A percentile compares a stretch with the other conserved stretches of the same genome.
phyloP scores from a whole-genome alignment of 1,140 invertebrate species.

The Lepidurus packardi region DNA sequence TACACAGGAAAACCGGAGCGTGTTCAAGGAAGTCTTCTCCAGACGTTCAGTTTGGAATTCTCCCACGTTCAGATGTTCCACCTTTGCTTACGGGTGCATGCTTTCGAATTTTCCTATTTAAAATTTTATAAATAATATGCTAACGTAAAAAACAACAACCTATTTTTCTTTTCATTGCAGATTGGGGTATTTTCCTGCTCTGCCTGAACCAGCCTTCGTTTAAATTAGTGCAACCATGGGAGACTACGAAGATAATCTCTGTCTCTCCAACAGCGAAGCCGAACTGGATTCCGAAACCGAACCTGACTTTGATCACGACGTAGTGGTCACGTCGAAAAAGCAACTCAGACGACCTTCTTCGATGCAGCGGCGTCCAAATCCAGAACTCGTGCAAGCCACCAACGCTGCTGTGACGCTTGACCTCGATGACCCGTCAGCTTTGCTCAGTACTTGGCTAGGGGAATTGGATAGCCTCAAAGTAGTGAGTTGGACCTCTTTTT shows the following conservation, averaged over 20 bases:
- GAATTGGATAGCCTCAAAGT: constrained; percentile 58
- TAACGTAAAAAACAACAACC: no score
- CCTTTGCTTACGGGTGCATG: no score
- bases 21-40: no score
- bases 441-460: constrained; percentile 59
- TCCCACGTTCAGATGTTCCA: no score
- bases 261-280: constrained; percentile 33
- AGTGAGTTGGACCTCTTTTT: constrained; percentile 48
- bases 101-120: no score
- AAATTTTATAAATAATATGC: no score
- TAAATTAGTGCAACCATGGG: constrained; percentile 24
- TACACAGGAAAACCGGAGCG: no score
- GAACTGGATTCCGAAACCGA: constrained; percentile 33
- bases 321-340: neutral
- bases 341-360: neutral
- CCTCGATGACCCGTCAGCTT: constrained; percentile 53
- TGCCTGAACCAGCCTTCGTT: neutral
- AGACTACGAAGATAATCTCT: constrained; percentile 33
- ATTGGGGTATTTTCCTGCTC: neutral
- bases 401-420: neutral
- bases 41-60: no score
- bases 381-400: neutral
- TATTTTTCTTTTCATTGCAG: neutral
- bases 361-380: neutral
- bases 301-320: constrained; percentile 23